Evolutionary conservation across 2,888 invertebrate genomes (phyloP), one percentile per base, ranked within the genome.

Genomic region (Strigamia maritima): DNA sequence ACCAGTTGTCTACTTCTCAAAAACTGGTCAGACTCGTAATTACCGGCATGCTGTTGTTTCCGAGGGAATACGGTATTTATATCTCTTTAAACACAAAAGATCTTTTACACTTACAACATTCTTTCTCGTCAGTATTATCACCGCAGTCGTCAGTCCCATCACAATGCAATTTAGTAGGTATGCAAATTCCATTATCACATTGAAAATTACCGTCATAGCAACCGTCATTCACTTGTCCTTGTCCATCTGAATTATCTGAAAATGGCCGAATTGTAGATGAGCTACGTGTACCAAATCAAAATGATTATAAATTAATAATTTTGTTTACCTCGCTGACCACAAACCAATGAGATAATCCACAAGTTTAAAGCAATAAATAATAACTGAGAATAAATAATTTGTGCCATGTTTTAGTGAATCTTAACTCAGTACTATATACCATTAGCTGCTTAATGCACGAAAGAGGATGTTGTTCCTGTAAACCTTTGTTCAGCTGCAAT

Each of bases 111-210:
- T 70, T 14, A 70, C 70, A 70, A 16, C 70, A 70, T 3, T 70
- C 70, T 26, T 24, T 16, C 28, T 70, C 70, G 28, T 70, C 70
- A 10, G 26, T n/a, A 16, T 28, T 28, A 14, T 70, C 70, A 8
- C 70, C 70, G n/a, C 70, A 70, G 14, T 70, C 70, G n/a, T 70
- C 70, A 16, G 12, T 26, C 24, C 70, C 70, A 16, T 70, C 70
- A 26, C 70, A 70, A 7, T 26, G 26, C 2, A 28, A 28, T 1
- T 12, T 4, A 26, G 70, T 12, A 1, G 70, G n/a, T 26, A 70
- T 16, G n/a, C 70, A 70, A 7, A 26, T 26, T 8, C 70, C 70
- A 28, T 70, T 70, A 28, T 14, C 12, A 12, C 70, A 70, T 28
- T 26, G 10, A 28, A 70, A 70, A 70, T 10, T 14, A 16, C 70